phyloP scores from a whole-genome alignment of 2,888 invertebrate species.

The Athetis lepigone region DNA sequence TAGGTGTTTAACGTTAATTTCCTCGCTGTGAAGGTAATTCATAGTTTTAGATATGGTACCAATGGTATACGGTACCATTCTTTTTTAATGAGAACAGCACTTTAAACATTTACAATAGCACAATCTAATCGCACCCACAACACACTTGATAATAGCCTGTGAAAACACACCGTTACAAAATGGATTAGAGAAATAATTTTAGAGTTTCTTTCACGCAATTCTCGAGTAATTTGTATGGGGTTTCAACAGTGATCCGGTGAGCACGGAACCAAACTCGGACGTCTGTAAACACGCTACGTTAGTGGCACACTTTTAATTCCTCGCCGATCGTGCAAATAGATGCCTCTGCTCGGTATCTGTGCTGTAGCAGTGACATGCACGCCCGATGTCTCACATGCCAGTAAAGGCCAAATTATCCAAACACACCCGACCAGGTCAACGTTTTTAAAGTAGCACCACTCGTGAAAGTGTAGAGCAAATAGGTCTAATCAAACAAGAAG shows the following conservation, averaged over 20 bases:
- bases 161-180: conserved; percentile 70
- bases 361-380: conserved; percentile 65
- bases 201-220: conserved; percentile 70
- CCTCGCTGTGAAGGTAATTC: neutral
- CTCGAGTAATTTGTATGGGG: conserved; percentile 71
- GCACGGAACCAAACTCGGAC: conserved; percentile 68
- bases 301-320: conserved; percentile 82
- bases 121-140: conserved; percentile 47
- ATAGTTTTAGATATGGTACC: neutral
- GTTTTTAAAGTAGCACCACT: conserved; percentile 87
- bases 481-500: conserved; percentile 83
- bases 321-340: conserved; percentile 75
- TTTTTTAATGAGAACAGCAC: conserved; percentile 13
- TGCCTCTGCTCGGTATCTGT: conserved; percentile 64
- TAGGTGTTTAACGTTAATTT: neutral
- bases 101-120: conserved; percentile 50
- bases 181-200: conserved; percentile 68
- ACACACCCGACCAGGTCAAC: conserved; percentile 84
- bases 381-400: conserved; percentile 69
- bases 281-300: conserved; percentile 77
- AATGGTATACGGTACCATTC: neutral
- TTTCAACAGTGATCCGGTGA: conserved; percentile 67
- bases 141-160: conserved; percentile 65
- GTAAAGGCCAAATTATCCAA: conserved; percentile 81
- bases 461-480: conserved; percentile 87